phyloP scores from a whole-genome alignment of 2,888 invertebrate genomes.

The Campoplex nolae region DNA sequence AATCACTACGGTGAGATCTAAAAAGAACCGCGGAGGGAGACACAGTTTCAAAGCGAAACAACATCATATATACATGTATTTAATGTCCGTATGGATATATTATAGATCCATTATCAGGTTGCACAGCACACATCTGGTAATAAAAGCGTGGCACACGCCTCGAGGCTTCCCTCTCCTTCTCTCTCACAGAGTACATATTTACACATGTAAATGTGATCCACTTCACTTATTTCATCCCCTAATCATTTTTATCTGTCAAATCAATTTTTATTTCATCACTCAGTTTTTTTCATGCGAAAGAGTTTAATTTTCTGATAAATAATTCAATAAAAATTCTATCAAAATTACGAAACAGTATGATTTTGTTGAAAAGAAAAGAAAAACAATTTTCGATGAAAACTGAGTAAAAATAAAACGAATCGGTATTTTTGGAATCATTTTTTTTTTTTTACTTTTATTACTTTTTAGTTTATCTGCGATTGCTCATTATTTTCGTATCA shows the following conservation, averaged over 20 bases:
- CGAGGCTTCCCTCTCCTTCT: conserved; percentile 73
- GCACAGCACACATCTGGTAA: conserved; percentile 83
- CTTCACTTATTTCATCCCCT: not conserved
- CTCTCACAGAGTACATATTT: conserved; percentile 53
- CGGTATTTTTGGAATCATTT: too few species aligned
- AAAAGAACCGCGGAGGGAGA: conserved; percentile 73
- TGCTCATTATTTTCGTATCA: too few species aligned
- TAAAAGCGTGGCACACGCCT: conserved; percentile 76
- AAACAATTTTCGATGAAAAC: too few species aligned
- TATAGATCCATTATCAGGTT: conserved; percentile 83
- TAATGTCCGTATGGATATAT: conserved; percentile 29
- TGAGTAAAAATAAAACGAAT: too few species aligned
- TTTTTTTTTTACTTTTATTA: too few species aligned
- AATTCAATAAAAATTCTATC: too few species aligned
- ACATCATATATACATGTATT: conserved; percentile 10
- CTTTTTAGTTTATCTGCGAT: too few species aligned
- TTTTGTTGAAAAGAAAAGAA: too few species aligned
- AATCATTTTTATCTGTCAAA: not conserved
- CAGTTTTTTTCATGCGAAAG: not conserved
- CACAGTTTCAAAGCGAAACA: conserved; percentile 43
- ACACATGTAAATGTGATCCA: conserved; percentile 5
- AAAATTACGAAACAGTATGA: too few species aligned
- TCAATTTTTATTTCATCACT: not conserved
- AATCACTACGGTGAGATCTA: conserved; percentile 81
- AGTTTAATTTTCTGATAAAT: too few species aligned